Evolutionary conservation across 2,797 vertebrate species (phyloP).

Genomic region (Sibirionetta formosa): DNA sequence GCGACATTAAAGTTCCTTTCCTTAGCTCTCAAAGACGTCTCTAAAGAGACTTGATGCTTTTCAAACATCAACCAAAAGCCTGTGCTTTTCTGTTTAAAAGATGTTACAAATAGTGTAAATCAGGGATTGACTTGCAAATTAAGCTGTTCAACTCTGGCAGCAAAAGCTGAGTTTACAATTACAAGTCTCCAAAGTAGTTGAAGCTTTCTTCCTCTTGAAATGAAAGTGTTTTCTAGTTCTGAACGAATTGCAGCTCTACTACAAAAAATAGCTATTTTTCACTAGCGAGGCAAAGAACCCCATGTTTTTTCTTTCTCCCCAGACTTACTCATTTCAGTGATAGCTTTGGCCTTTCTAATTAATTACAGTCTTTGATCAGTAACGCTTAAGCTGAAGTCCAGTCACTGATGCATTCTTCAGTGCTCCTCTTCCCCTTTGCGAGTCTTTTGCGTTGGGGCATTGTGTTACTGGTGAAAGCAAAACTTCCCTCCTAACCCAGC

Average conservation of each 20-base stretch:
- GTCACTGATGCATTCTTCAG: background rate
- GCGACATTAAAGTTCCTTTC: background rate
- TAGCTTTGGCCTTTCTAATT: background rate
- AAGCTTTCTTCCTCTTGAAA: background rate
- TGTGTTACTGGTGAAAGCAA: slow-evolving; percentile 10
- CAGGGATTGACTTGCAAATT: slow-evolving; percentile 32
- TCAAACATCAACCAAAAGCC: background rate
- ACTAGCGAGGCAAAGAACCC: background rate
- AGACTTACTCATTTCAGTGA: background rate
- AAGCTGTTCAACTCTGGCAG: slow-evolving; percentile 9
- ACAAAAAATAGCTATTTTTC: background rate
- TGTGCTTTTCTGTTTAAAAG: background rate
- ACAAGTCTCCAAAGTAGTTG: background rate
- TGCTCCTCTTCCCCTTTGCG: background rate
- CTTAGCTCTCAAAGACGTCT: background rate
- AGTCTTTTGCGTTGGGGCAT: background rate
- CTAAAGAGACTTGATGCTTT: background rate
- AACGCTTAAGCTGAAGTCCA: background rate
- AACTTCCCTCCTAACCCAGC: background rate
- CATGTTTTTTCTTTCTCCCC: background rate
- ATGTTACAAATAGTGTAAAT: slow-evolving; percentile 42
- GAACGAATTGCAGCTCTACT: background rate
- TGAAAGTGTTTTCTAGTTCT: background rate
- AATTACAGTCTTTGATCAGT: background rate
- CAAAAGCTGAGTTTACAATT: background rate